Base-by-base conservation (phyloP, 2,797 vertebrate genomes). In the Garrulus glandarius region DNA sequence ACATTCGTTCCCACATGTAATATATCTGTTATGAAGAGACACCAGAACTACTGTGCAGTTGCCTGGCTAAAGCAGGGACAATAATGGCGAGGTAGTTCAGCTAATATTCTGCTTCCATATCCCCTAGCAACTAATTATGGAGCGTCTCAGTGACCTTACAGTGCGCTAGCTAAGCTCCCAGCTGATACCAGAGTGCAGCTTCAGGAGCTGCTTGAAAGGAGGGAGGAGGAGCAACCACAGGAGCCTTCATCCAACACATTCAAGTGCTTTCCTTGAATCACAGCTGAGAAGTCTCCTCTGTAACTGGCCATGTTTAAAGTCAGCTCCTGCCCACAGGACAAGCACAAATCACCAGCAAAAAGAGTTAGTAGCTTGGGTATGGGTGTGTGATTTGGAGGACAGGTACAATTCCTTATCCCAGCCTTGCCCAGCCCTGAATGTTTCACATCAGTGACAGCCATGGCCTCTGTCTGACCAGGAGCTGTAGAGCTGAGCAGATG, bases 61-160 rank as follows among this genome's bases (percentile, higher is more conserved):
- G 91, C 92, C 39, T 65, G 75, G 89, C 37, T 93, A 83, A 96
- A 71, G 57, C 78, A 50, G 60, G 27, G 43, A 74, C 9, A 6
- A 65, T 80, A 91, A 94, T 8, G 39, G 79, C 0, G 0, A 92
- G 75, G 82, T 26, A 84, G 95, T 72, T 92, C 87, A 83, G 75
- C 36, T 91, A 89, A 91, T 87, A 91, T 89, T 91, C 91, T 85
- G 60, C 75, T 94, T 85, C 78, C 50, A 68, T 71, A 80, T 83
- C 55, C 84, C 96, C 68, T 96, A 89, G 95, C 92, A 96, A 97
- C 93, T 95, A 95, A 92, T 85, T 89, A 93, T 0, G 0, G 61
- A 93, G 65, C 1, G 1, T 88, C 79, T 83, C 37, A 71, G 29
- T 36, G 61, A 93, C 88, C 93, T 93, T 90, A 83, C 14, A 79